Conservation (phyloP, 2,797 vertebrate genomes). For the Hemitrygon akajei region DNA sequence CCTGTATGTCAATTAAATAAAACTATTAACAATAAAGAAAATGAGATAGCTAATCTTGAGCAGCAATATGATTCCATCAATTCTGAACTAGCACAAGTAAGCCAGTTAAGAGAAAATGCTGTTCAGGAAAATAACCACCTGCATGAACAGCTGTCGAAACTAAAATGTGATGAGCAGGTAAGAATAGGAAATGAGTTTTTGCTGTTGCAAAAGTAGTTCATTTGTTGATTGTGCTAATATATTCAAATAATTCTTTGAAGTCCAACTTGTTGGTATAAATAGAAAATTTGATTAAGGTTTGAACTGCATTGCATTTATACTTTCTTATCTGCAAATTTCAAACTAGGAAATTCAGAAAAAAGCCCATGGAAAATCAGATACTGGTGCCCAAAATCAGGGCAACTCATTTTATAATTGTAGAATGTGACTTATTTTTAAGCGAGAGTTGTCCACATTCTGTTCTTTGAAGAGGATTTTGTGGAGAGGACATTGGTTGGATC, state of each 20-base stretch:
- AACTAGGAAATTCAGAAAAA: neutral
- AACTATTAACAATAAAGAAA: constrained; percentile 54
- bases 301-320: neutral
- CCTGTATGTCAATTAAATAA: constrained; percentile 53
- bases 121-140: constrained; percentile 57
- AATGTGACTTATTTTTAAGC: neutral
- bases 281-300: neutral
- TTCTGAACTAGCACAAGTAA: constrained; percentile 54
- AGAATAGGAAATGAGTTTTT: neutral
- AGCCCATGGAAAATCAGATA: neutral
- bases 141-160: constrained; percentile 55
- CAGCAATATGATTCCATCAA: constrained; percentile 55
- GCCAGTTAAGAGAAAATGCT: constrained; percentile 55
- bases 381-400: neutral
- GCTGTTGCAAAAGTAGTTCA: neutral
- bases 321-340: neutral
- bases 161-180: constrained; percentile 65
- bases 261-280: neutral
- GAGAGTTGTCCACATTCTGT: no score
- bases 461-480: no score
- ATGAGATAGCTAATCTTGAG: constrained; percentile 55
- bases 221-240: neutral
- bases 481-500: no score
- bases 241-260: neutral
- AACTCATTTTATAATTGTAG: no score